Base-by-base conservation (phyloP, 2,888 invertebrate genomes). In the Crocallis elinguaria region DNA sequence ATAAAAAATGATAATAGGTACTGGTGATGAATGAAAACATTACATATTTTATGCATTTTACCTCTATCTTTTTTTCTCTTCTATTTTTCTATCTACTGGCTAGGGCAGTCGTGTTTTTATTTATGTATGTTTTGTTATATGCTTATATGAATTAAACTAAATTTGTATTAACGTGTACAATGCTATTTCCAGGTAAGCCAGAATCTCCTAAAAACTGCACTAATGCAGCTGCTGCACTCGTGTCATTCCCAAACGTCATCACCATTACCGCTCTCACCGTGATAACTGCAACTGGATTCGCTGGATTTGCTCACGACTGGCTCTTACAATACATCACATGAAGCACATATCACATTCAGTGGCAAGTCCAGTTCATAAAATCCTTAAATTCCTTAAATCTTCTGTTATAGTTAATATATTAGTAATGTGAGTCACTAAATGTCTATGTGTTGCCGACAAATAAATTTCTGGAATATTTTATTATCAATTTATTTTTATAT, bases 201-300 rank as follows among this genome's bases (percentile, higher is more conserved):
- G 89, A 86, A 33, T 69, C 82, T 19, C 87, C 86, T 0, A 82
- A 72, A 66, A 91, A 90, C 68, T 91, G 91, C 64, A 90, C 90
- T 8, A 88, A 68, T 57, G 70, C 68, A 49, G 88, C 82, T 2
- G 51, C 70, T 1, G 57, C 69, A 0, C 46, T 57, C 13, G 67
- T 67, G 62, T 64, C 73, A 8, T 63, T 80, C 3, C 69, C 75
- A 16, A 67, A 72, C n/a, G 50, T 70, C 45, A 17, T 80, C n/a
- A 71, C 72, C 14, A 23, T 79, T 8, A 62, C 69, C 13, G 32
- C 72, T 14, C 23, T 79, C 8, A 62, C 69, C 13, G 32, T 79
- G 29, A 55, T 73, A 57, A 62, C 73, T 29, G 66, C 61, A 41
- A 62, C 74, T 8, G 73, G 74, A 23, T 62, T 81, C 49, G 51